A percentile compares a stretch with the other conserved stretches of the same genome.
Evolutionary conservation across 2,113 vertebrate species (phyloP).

Genomic region (Ophiodon elongatus): DNA sequence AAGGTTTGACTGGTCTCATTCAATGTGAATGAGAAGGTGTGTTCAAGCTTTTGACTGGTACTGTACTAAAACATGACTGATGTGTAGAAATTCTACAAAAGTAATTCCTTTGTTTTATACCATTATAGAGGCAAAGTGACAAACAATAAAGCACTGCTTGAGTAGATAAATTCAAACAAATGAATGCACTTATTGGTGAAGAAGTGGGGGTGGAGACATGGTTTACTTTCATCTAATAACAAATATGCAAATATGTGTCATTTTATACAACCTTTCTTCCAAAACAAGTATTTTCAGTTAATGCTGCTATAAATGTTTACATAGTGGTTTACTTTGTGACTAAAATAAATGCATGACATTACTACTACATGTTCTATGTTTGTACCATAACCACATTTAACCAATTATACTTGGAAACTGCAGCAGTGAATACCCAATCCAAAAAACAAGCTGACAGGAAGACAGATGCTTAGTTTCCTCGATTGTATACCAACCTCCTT

Average conservation of each 20-base stretch:
- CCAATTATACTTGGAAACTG: not conserved
- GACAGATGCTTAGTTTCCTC: not conserved
- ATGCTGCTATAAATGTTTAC: not conserved
- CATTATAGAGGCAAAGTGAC: not conserved
- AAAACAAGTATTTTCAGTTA: not conserved
- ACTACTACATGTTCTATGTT: not conserved
- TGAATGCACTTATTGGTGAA: not conserved
- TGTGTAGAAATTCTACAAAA: not conserved
- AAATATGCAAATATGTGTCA: not conserved
- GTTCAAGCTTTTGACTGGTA: too few relatives aligned
- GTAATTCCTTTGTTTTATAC: not conserved
- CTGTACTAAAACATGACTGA: not conserved
- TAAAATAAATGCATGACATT: constrained; percentile 1
- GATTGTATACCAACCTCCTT: constrained; percentile 84
- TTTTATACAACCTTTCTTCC: not conserved
- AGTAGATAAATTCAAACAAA: not conserved
- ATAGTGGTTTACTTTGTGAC: not conserved
- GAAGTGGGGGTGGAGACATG: not conserved
- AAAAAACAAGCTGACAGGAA: not conserved
- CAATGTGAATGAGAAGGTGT: too few relatives aligned
- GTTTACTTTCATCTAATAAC: not conserved
- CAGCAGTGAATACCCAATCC: not conserved
- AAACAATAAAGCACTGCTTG: not conserved
- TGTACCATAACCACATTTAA: not conserved
- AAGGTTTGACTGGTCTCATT: too few relatives aligned